Conservation (phyloP, 1,140 invertebrate genomes). For the Hyphantria cunea region DNA sequence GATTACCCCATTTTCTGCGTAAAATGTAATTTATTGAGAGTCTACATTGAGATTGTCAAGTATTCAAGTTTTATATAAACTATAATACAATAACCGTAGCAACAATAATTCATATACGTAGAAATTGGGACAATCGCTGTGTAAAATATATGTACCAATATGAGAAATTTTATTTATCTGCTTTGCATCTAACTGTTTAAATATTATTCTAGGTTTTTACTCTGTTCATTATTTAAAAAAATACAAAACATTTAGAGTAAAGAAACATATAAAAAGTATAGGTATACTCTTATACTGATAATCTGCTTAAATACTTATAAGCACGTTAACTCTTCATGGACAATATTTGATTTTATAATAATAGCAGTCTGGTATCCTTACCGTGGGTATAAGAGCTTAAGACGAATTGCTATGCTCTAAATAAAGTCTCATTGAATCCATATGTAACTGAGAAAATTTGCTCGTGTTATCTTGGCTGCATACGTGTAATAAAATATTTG, state of each 20-base stretch:
- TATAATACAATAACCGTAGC: neutral
- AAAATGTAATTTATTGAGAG: constrained; percentile 25
- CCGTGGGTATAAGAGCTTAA: no score
- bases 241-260: neutral
- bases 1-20: constrained; percentile 58
- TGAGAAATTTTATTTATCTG: constrained; percentile 70
- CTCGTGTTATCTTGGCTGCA: no score
- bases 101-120: constrained; percentile 38
- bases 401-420: no score
- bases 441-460: no score
- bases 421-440: no score
- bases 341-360: no score
- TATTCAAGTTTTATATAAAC: neutral
- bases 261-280: no score
- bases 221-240: constrained; percentile 45
- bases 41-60: neutral
- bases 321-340: no score
- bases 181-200: constrained; percentile 65
- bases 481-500: no score
- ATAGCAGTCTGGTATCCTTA: no score
- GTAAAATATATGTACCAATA: constrained; percentile 63
- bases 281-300: no score
- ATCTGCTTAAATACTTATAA: no score
- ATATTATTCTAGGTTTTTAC: constrained; percentile 57
- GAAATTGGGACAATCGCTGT: constrained; percentile 56